Base-by-base conservation (phyloP, 2,888 invertebrate genomes). In the Brachyptera putata region DNA sequence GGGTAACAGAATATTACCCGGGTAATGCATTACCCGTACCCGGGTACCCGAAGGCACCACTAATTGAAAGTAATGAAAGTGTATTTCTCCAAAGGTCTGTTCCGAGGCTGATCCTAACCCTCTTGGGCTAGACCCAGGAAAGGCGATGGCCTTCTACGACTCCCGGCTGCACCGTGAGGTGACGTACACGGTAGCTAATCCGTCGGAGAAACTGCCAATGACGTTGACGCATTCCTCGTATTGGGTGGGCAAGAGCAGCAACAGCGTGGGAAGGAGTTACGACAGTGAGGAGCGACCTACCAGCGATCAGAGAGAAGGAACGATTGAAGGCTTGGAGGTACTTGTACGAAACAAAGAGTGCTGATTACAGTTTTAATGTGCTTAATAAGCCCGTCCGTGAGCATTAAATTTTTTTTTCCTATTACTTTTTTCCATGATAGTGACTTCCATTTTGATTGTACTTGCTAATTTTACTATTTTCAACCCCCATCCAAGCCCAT, bases 91-190 rank as follows among this genome's bases (percentile, higher is more conserved):
- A n/a, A n/a, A 85, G 79, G 79, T 84, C 69, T 80, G 84, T 75
- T 83, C 83, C 62, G 84, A 85, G 72, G 77, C 84, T 66, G 83
- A 84, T 74, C 84, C 85, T 67, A 82, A 83, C 74, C 83, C 82
- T 60, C 75, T 84, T 67, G 86, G 87, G 58, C 75, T 88, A 68
- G 82, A 84, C 68, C 83, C 87, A 48, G 81, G 82, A 68, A 79
- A 81, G 70, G 83, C 84, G 62, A 84, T 86, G 83, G 73, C 73
- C 0, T 71, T 74, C 55, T 92, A 92, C 73, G 90, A 91, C 76
- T 91, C 91, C 61, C 80, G 91, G 65, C 41, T 21, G 9, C 89
- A 91, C 72, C 80, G 85, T 9, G 81, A 83, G 60, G 76, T 79
- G 64, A 79, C 74, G 68, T 82, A 82, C 65, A 79, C 82, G 21